Evolutionary conservation across 2,888 invertebrate genomes (phyloP).

Genomic region (Hypena proboscidalis): DNA sequence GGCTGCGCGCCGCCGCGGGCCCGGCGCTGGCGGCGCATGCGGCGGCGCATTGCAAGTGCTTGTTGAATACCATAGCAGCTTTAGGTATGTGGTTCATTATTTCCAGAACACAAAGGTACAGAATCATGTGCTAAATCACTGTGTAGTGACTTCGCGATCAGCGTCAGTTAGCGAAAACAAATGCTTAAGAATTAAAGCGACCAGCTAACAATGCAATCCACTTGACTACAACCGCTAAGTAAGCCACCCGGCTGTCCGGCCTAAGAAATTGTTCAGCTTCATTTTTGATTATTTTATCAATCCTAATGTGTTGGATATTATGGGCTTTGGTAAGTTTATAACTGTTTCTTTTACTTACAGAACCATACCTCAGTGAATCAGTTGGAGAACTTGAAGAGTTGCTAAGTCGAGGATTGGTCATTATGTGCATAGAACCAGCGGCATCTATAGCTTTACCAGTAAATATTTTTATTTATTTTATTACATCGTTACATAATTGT

Average conservation of each 20-base stretch:
- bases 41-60: conserved; percentile 29
- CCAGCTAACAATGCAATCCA: no score
- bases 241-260: no score
- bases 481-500: neutral
- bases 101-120: no score
- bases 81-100: conserved; percentile 43
- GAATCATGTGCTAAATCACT: no score
- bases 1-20: conserved; percentile 53
- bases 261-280: no score
- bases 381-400: conserved; percentile 60
- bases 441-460: conserved; percentile 61
- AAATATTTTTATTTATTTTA: conserved; percentile 11
- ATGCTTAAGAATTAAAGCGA: no score
- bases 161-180: no score
- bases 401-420: conserved; percentile 59
- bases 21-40: conserved; percentile 53
- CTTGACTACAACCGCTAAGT: no score
- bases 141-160: no score
- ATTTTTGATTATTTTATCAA: no score
- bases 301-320: no score
- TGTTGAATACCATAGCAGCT: conserved; percentile 43
- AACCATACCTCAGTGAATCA: conserved; percentile 45
- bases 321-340: no score
- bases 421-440: conserved; percentile 69
- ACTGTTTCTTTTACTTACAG: conserved; percentile 39